Evolutionary conservation across 23 tunicate genomes (phyloP).

Genomic region (Aplidium turbinatum): DNA sequence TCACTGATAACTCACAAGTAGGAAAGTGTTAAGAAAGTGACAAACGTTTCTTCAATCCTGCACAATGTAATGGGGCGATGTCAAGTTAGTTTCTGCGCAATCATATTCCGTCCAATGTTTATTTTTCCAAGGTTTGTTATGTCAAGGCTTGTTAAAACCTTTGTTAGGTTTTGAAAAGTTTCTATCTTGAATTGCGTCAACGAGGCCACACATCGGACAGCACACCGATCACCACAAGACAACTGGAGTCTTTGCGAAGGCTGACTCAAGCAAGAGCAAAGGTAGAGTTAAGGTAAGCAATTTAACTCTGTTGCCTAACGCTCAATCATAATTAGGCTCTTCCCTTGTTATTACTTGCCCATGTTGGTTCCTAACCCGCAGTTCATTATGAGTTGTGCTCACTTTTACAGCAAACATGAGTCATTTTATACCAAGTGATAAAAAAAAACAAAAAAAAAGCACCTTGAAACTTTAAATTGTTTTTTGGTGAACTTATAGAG

Average conservation of each 20-base stretch:
- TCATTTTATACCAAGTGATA: too few relatives aligned
- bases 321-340: not conserved
- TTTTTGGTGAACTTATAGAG: too few relatives aligned
- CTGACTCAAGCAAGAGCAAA: slow-evolving; percentile 75
- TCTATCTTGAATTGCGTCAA: slow-evolving; percentile 74
- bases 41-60: too few relatives aligned
- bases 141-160: not conserved
- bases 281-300: slow-evolving; percentile 66
- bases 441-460: too few relatives aligned
- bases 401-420: too few relatives aligned
- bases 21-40: too few relatives aligned
- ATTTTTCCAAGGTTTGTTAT: not conserved
- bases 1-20: too few relatives aligned
- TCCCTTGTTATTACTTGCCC: not conserved
- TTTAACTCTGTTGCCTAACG: not conserved
- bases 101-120: not conserved
- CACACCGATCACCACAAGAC: slow-evolving; percentile 95
- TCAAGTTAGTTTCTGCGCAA: too few relatives aligned
- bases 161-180: slow-evolving; percentile 75
- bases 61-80: too few relatives aligned
- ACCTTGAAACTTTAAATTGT: too few relatives aligned
- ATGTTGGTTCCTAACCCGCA: too few relatives aligned
- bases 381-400: too few relatives aligned
- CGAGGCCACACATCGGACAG: slow-evolving; percentile 70
- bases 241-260: slow-evolving; percentile 85